Evolutionary conservation across 2,797 vertebrate species (phyloP).

Genomic region (Synaphobranchus kaupii): DNA sequence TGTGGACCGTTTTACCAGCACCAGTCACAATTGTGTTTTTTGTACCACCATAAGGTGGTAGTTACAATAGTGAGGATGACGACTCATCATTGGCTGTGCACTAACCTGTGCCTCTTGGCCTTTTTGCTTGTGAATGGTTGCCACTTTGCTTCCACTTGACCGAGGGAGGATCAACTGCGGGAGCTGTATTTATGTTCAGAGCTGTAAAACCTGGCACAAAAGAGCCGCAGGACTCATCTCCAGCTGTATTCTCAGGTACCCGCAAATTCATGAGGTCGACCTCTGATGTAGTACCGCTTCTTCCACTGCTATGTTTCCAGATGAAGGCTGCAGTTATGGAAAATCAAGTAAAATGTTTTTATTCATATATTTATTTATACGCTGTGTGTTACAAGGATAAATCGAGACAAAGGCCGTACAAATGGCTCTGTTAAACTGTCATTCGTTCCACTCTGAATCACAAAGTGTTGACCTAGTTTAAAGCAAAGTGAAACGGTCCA

Average conservation of each 20-base stretch:
- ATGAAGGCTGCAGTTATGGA: too few species aligned
- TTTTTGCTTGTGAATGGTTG: not conserved
- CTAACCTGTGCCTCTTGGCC: not conserved
- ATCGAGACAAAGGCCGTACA: not conserved
- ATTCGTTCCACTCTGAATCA: not conserved
- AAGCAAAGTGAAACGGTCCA: not conserved
- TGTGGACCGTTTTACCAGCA: too few species aligned
- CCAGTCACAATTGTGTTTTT: too few species aligned
- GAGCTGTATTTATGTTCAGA: not conserved
- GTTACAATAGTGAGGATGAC: too few species aligned
- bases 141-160: not conserved
- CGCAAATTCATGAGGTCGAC: not conserved
- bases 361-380: too few species aligned
- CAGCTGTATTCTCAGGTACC: not conserved
- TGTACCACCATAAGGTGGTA: too few species aligned
- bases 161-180: not conserved
- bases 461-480: not conserved
- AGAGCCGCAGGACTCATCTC: not conserved
- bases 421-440: not conserved
- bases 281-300: not conserved
- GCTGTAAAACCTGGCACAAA: not conserved
- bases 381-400: too few species aligned
- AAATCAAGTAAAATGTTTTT: too few species aligned
- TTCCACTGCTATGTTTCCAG: not conserved
- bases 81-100: not conserved